Conservation (phyloP, 37 sponge, comb jelly and placozoan species). For the Cliona cf. orientalis region DNA sequence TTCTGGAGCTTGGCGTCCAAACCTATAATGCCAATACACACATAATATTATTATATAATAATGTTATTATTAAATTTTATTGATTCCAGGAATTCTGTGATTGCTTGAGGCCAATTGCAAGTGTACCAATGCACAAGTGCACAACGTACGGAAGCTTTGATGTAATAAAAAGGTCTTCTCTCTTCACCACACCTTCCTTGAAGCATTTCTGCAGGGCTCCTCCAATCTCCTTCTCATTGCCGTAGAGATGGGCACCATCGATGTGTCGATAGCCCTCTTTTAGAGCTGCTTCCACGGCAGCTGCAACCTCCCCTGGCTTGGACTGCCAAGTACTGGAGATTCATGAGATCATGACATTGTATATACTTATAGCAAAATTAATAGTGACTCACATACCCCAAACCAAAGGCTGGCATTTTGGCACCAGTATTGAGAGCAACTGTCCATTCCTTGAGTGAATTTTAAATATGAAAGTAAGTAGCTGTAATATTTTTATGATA, state of each 20-base stretch:
- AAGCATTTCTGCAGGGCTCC: slow-evolving; percentile 73
- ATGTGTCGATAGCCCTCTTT: slow-evolving; percentile 80
- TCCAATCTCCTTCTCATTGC: slow-evolving; percentile 85
- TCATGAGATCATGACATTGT: not conserved
- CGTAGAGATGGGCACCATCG: slow-evolving; percentile 85
- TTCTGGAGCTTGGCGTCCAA: slow-evolving; percentile 28
- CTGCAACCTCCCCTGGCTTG: slow-evolving; percentile 55
- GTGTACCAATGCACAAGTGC: not conserved
- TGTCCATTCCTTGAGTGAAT: not conserved
- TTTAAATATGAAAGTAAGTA: not conserved
- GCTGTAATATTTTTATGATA: too few species aligned
- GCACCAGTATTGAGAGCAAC: slow-evolving; percentile 62
- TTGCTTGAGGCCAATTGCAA: not conserved
- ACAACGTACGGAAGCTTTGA: slow-evolving; percentile 74
- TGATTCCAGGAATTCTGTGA: not conserved
- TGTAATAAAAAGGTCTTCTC: slow-evolving; percentile 82
- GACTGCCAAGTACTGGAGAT: slow-evolving; percentile 66
- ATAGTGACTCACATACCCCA: slow-evolving; percentile 45
- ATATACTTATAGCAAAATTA: not conserved
- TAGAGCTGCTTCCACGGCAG: slow-evolving; percentile 67
- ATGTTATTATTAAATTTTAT: not conserved
- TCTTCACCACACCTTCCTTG: slow-evolving; percentile 72
- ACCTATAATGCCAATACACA: slow-evolving; percentile 33
- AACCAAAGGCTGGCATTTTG: slow-evolving; percentile 61
- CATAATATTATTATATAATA: not conserved